These are phyloP conservation scores for Nixonia krombeini DNA, from an alignment of 1,140 invertebrate genomes.

Conservation along the genomic window DNA sequence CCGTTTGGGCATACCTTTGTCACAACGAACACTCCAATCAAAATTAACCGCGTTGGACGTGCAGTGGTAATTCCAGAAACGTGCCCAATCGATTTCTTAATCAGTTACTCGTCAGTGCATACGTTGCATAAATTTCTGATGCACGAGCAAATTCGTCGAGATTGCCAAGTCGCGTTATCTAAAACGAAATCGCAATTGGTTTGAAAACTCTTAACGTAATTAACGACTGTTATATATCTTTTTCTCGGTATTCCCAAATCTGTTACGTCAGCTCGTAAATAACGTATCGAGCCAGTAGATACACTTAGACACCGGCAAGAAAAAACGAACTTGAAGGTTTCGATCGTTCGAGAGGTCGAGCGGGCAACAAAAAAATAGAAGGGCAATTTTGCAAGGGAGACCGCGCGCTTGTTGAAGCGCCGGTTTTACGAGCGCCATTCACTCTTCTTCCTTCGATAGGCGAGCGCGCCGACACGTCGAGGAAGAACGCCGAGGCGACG, in stretches of 20 bases:
- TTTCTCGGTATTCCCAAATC: too few species aligned
- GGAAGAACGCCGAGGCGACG: conserved; percentile 15
- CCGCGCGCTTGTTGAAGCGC: conserved; percentile 28
- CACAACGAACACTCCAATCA: not conserved
- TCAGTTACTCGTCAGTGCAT: too few species aligned
- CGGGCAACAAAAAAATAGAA: conserved; percentile 48
- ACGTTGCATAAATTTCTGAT: not conserved
- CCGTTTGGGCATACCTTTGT: too few species aligned
- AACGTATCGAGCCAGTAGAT: too few species aligned
- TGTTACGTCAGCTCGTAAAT: too few species aligned
- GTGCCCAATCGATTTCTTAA: conserved; percentile 4
- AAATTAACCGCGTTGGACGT: conserved; percentile 20
- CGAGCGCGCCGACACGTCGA: conserved; percentile 19
- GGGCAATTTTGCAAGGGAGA: conserved; percentile 42
- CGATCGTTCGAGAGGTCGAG: conserved; percentile 38
- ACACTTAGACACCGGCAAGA: too few species aligned
- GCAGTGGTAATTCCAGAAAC: not conserved
- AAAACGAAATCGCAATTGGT: too few species aligned
- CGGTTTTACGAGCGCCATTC: conserved; percentile 40
- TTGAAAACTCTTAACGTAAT: too few species aligned
- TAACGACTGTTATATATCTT: too few species aligned
- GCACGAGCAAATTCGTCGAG: too few species aligned
- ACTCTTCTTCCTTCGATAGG: conserved; percentile 25
- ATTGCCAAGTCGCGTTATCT: too few species aligned
- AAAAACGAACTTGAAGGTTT: conserved; percentile 13